Percentiles rank a stretch among this genome's conserved stretches.
These are phyloP conservation scores for Poeciliopsis paucimaculata DNA, from an alignment of 2,797 vertebrate species.

Conservation along the genomic window DNA sequence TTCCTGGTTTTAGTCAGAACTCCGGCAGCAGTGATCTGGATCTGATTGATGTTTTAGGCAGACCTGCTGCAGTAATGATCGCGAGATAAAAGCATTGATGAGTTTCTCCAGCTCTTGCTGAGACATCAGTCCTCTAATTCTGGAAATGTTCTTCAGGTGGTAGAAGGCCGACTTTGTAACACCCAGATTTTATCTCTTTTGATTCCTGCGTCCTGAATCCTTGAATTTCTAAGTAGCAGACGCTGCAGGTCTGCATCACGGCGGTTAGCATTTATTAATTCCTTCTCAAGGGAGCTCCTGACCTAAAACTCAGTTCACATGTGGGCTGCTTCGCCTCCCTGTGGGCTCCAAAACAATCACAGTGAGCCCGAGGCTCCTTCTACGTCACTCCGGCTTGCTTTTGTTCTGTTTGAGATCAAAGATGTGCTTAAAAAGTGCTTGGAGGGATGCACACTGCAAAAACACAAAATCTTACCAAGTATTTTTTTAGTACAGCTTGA, in stretches of 20 bases:
- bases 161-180: too few species aligned
- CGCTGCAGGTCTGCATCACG: slow-evolving; percentile 28
- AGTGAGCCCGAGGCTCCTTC: slow-evolving; percentile 5
- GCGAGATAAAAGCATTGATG: too few species aligned
- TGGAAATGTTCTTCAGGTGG: too few species aligned
- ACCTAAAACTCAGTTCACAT: slow-evolving; percentile 33
- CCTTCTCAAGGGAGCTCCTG: slow-evolving; percentile 25
- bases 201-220: background rate
- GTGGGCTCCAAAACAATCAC: slow-evolving; percentile 41
- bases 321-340: slow-evolving; percentile 33
- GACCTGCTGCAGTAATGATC: too few species aligned
- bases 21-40: too few species aligned
- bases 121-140: too few species aligned
- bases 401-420: slow-evolving; percentile 19
- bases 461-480: too few species aligned
- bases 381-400: slow-evolving; percentile 12
- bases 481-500: too few species aligned
- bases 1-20: too few species aligned
- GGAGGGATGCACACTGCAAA: background rate
- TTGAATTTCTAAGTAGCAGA: slow-evolving; percentile 27
- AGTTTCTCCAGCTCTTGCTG: too few species aligned
- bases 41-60: too few species aligned
- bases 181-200: too few species aligned
- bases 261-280: slow-evolving; percentile 36
- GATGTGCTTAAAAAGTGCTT: slow-evolving; percentile 5